Base-by-base conservation (phyloP, 2,113 vertebrate species). In the Gambusia holbrooki region DNA sequence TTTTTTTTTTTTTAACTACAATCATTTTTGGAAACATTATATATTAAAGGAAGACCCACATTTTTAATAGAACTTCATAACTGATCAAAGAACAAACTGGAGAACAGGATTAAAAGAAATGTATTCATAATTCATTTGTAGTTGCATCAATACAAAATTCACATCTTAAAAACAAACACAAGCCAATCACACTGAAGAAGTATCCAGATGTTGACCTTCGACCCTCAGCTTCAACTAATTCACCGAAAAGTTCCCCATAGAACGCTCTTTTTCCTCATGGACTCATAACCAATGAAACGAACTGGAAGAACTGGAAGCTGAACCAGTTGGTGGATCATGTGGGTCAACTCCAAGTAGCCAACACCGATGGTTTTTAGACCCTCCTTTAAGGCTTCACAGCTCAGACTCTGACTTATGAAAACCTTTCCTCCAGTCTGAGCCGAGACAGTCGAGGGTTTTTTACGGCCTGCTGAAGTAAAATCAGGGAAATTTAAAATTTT, bases 91-190 rank as follows among this genome's bases (percentile, higher is more conserved):
- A 6, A 54, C 22, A 54, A 54, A 54, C 22, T 54, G 51, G 51
- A 54, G 51, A n/a, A 54, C 51, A 54, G 51, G 3, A 45, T 35
- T 22, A 22, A 82, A 78, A 77, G 65, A 77, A 75, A 37, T 29
- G 45, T 29, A 1, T 0, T 37, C 40, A 51, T 4, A 30, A 19
- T 72, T 82, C 4, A 66, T 82, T 66, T 86, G 60, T 76, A 45
- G 54, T 66, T 11, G 19, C n/a, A 60, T 27, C 48, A 37, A 83
- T 74, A 80, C 5, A 87, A 84, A 85, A 84, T 58, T 61, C 65
- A 79, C 32, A n/a, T 61, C 79, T 76, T 60, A 82, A 74, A 64
- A 83, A 84, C 6, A 66, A 65, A 30, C 29, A 76, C 76, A 79
- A 48, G 28, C 71, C 30, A 73, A 58, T 69, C 45, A 30, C 33